Conservation (phyloP, 1,140 invertebrate genomes). For the Drosophila biarmipes region DNA sequence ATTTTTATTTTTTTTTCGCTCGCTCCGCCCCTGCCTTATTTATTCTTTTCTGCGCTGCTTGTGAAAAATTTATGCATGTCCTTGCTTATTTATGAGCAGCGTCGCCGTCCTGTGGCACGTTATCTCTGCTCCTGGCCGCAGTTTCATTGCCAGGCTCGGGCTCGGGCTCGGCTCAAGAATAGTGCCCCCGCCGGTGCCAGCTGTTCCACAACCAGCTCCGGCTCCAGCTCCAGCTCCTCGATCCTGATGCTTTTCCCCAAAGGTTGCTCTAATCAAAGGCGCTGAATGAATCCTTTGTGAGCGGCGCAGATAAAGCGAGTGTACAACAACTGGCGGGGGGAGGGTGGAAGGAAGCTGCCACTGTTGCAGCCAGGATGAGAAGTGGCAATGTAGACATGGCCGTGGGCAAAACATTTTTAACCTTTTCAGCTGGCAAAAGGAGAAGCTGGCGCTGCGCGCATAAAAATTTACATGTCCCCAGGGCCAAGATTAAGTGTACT, state of each 20-base stretch:
- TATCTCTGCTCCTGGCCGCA: conserved; percentile 73
- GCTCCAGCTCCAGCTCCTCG: neutral
- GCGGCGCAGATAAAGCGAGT: conserved; percentile 72
- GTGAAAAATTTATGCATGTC: conserved; percentile 83
- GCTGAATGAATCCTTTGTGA: conserved; percentile 84
- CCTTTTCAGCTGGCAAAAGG: conserved; percentile 48
- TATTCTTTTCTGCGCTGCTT: conserved; percentile 61
- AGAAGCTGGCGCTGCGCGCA: conserved; percentile 47
- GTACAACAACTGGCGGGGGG: conserved; percentile 32
- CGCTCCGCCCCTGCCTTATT: conserved; percentile 31
- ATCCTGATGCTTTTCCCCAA: conserved; percentile 52
- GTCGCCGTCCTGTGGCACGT: conserved; percentile 63
- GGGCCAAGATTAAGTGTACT: conserved; percentile 82
- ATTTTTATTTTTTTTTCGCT: conserved; percentile 65
- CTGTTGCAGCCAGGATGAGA: conserved; percentile 52
- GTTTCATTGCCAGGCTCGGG: conserved; percentile 76
- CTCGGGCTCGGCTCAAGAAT: conserved; percentile 60
- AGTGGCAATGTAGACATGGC: conserved; percentile 79
- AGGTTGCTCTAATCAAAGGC: conserved; percentile 84
- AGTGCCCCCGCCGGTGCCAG: conserved; percentile 40
- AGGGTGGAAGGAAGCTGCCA: neutral
- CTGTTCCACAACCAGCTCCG: neutral
- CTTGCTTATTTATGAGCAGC: conserved; percentile 82
- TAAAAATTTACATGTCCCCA: conserved; percentile 84
- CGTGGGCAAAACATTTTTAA: conserved; percentile 68